A percentile compares a stretch with the other conserved stretches of the same genome.
Evolutionary conservation across 2,888 invertebrate genomes (phyloP).

Genomic region (Folsomia candida): DNA sequence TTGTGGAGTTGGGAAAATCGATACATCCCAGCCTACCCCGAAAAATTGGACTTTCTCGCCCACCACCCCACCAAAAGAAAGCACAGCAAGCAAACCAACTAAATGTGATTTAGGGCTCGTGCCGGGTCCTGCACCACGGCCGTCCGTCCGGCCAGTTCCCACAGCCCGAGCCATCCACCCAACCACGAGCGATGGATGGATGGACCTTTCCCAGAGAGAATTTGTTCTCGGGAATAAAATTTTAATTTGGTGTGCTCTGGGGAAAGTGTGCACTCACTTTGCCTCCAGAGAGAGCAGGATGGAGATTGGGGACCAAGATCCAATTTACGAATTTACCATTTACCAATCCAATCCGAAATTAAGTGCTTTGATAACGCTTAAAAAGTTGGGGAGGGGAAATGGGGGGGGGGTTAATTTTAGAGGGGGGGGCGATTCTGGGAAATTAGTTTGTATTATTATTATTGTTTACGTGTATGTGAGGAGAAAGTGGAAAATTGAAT

Average conservation of each 20-base stretch:
- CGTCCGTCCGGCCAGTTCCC: too few species aligned
- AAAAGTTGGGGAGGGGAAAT: not conserved
- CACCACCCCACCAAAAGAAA: not conserved
- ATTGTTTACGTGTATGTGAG: not conserved
- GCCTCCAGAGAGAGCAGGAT: not conserved
- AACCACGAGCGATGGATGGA: not conserved
- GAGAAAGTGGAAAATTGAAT: not conserved
- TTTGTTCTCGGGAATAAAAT: slow-evolving; percentile 21
- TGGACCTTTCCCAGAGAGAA: not conserved
- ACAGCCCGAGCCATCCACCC: too few species aligned
- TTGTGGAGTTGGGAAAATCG: not conserved
- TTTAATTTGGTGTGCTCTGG: slow-evolving; percentile 16
- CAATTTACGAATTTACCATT: slow-evolving; percentile 8
- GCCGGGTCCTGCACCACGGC: not conserved
- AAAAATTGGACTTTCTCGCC: not conserved
- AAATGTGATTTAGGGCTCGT: not conserved
- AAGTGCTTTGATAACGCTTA: slow-evolving; percentile 2
- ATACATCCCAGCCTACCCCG: not conserved
- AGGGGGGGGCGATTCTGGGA: too few species aligned
- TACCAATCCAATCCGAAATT: slow-evolving; percentile 6
- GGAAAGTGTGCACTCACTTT: slow-evolving; percentile 9
- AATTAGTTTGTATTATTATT: not conserved
- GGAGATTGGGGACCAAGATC: not conserved
- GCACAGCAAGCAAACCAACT: not conserved
- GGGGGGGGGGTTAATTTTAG: not conserved